A percentile compares a stretch with the other conserved stretches of the same genome.
phyloP scores from a whole-genome alignment of 1,140 invertebrate genomes.

The Oryzaephilus surinamensis region DNA sequence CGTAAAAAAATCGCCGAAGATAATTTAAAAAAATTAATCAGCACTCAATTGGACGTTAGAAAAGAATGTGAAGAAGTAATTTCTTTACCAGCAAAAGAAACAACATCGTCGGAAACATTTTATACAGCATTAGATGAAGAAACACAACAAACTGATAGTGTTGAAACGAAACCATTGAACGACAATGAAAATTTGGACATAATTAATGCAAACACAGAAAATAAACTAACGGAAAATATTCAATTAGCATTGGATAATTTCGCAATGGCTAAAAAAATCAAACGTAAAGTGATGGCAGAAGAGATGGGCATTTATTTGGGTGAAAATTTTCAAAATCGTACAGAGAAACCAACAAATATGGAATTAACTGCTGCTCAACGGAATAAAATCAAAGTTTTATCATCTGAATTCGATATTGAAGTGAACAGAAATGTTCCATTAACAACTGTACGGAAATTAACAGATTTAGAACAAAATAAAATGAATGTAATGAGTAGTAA shows the following conservation, averaged over 20 bases:
- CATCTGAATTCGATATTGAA: constrained; percentile 28
- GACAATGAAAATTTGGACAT: constrained; percentile 16
- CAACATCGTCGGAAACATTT: constrained; percentile 17
- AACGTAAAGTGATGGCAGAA: constrained; percentile 23
- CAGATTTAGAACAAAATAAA: constrained; percentile 17
- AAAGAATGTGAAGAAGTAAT: not conserved
- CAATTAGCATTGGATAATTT: constrained; percentile 24
- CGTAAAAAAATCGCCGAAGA: constrained; percentile 19
- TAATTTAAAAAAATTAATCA: constrained; percentile 14
- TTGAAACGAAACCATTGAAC: constrained; percentile 7
- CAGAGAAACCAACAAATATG: constrained; percentile 1
- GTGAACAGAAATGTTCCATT: constrained; percentile 16
- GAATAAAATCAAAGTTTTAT: constrained; percentile 34
- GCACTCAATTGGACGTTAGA: constrained; percentile 10
- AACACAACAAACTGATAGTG: not conserved
- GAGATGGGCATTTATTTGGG: constrained; percentile 17
- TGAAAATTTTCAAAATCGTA: constrained; percentile 3
- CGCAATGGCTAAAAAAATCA: constrained; percentile 22
- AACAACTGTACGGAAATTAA: constrained; percentile 10
- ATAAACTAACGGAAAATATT: constrained; percentile 7
- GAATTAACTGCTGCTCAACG: constrained; percentile 30
- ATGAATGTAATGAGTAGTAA: constrained; percentile 22
- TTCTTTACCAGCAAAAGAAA: not conserved
- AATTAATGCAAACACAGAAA: constrained; percentile 19
- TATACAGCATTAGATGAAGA: constrained; percentile 16